phyloP scores from a whole-genome alignment of 2,888 invertebrate genomes.

The Coleophora deauratella region DNA sequence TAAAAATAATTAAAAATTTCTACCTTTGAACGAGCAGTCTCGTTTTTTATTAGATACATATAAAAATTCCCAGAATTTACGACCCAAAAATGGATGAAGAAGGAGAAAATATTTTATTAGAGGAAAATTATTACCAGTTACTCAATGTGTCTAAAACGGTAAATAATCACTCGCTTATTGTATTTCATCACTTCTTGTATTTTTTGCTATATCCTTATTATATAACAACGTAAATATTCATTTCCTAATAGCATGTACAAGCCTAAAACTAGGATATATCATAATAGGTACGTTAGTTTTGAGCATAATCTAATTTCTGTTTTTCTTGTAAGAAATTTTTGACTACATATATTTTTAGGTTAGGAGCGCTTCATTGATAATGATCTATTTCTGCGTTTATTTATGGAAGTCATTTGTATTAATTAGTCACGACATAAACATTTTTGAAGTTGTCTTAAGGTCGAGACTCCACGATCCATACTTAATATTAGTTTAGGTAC shows the following conservation, averaged over 20 bases:
- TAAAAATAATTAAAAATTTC: constrained; percentile 23
- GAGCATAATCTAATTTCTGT: no score
- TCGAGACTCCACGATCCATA: no score
- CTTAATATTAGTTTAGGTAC: no score
- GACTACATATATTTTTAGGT: constrained; percentile 23
- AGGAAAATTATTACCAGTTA: constrained; percentile 92
- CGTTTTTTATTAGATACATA: constrained; percentile 15
- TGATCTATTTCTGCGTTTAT: no score
- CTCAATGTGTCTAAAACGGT: constrained; percentile 89
- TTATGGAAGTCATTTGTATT: no score
- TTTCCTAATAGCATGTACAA: no score
- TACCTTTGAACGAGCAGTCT: constrained; percentile 10
- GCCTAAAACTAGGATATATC: constrained; percentile 4
- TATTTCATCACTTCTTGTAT: constrained; percentile 21
- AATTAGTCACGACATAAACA: no score
- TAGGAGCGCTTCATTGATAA: constrained; percentile 17
- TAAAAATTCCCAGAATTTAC: constrained; percentile 1
- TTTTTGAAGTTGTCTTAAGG: no score
- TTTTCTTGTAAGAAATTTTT: no score
- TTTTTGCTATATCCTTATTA: constrained; percentile 32
- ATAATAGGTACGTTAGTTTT: no score
- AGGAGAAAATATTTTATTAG: constrained; percentile 77
- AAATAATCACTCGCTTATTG: constrained; percentile 45
- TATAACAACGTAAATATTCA: constrained; percentile 23
- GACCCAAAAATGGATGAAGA: constrained; percentile 76